Evolutionary conservation across 2,888 invertebrate species (phyloP).

Genomic region (Zeuzera pyrina): DNA sequence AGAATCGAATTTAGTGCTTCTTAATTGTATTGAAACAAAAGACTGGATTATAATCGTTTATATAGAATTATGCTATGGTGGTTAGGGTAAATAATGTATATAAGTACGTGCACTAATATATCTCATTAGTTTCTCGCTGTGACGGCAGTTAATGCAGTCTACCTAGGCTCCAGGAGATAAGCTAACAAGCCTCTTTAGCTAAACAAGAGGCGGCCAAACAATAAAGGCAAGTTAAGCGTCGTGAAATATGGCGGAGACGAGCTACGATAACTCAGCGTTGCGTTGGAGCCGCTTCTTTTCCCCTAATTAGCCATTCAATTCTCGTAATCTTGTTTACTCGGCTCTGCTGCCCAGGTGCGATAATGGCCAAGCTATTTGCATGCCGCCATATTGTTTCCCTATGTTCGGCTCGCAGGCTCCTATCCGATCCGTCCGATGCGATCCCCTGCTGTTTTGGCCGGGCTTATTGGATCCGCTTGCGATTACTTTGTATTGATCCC

Average conservation of each 20-base stretch:
- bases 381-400: constrained; percentile 72
- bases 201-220: constrained; percentile 63
- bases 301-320: constrained; percentile 73
- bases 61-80: no score
- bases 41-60: no score
- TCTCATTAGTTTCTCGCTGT: constrained; percentile 33
- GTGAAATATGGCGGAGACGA: constrained; percentile 67
- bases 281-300: constrained; percentile 60
- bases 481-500: constrained; percentile 72
- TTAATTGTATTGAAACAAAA: no score
- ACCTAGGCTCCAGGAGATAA: constrained; percentile 59
- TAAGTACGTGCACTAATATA: no score
- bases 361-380: constrained; percentile 72
- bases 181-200: constrained; percentile 65
- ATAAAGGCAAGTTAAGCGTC: constrained; percentile 64
- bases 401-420: constrained; percentile 54
- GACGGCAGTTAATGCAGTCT: constrained; percentile 60
- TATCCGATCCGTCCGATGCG: constrained; percentile 36
- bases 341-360: constrained; percentile 66
- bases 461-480: constrained; percentile 70
- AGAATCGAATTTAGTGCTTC: no score
- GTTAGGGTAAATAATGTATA: no score
- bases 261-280: constrained; percentile 57
- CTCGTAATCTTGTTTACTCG: constrained; percentile 73
- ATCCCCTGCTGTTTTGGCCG: constrained; percentile 65